Percentiles rank a stretch among this genome's conserved stretches.
These are phyloP conservation scores for Hirtodrosophila alboralis DNA, from an alignment of 2,888 invertebrate species.

Conservation along the genomic window DNA sequence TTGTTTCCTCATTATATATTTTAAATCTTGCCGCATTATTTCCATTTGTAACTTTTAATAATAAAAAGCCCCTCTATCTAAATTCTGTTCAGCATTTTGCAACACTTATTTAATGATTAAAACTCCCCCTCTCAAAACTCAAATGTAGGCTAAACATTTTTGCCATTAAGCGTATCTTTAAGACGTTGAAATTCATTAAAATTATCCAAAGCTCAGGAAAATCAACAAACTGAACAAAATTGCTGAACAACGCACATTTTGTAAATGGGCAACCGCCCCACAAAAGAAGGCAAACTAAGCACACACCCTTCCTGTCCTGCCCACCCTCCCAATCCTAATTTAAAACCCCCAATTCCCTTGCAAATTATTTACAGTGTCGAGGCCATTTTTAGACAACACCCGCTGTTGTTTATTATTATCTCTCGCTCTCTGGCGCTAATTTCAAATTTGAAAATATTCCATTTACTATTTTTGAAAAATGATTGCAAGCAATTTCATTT, in stretches of 20 bases:
- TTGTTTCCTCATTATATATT: too few relatives aligned
- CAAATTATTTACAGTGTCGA: conserved; percentile 2
- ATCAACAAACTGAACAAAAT: conserved; percentile 42
- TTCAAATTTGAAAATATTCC: conserved; percentile 78
- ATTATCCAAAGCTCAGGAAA: conserved; percentile 35
- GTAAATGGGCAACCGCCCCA: conserved; percentile 68
- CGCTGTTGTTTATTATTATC: conserved; percentile 75
- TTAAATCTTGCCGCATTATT: too few relatives aligned
- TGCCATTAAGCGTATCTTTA: conserved; percentile 51
- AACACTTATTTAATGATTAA: conserved; percentile 11
- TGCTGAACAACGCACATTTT: conserved; percentile 72
- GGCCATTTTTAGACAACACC: conserved; percentile 41
- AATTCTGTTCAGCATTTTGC: not conserved
- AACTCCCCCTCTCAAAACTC: not conserved
- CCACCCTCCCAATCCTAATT: not conserved
- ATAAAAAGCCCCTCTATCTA: too few relatives aligned
- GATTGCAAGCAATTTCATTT: conserved; percentile 81
- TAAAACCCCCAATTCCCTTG: conserved; percentile 12
- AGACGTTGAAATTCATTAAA: conserved; percentile 65
- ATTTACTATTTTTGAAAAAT: conserved; percentile 81
- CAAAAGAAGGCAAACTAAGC: conserved; percentile 13
- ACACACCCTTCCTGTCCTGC: not conserved
- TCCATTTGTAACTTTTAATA: too few relatives aligned
- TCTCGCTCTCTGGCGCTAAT: conserved; percentile 70
- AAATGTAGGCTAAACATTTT: conserved; percentile 56